Evolutionary conservation across 1,140 invertebrate genomes (phyloP), one percentile per base, ranked within the genome.

Genomic region (Rhynchophorus ferrugineus): DNA sequence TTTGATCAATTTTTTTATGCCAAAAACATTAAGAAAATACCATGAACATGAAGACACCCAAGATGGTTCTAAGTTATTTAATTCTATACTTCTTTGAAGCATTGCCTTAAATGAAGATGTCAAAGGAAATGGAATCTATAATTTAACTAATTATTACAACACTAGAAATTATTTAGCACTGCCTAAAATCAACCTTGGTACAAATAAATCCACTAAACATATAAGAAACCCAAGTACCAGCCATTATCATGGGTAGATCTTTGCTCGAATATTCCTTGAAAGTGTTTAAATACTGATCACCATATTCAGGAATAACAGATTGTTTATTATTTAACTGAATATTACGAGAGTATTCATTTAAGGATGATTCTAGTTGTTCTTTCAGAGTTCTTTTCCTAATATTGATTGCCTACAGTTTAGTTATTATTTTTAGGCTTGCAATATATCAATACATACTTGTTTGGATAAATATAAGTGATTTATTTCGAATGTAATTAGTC

Each of bases 171-270:
- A 42, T 13, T 17, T 8, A 42, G 19, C 6, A 42, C 3, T 19
- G 7, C 3, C 3, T 9, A 17, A 17, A 19, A 11, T 5, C 35
- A 29, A 98, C 95, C 77, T 95, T 96, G 11, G 92, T 86, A 89
- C 67, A 52, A 71, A 99, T 86, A 71, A 99, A 99, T 41, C 95
- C 95, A 50, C 94, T 97, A 71, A 99, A 98, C 74, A 96, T 97
- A 95, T 95, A 99, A 69, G 98, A 98, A 61, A 99, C 98, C 95
- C 95, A 98, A 16, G 88, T 95, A 64, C 95, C 95, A 62, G 98
- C 96, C 0, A 97, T 78, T 54, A 98, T 92, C 92, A 97, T 98
- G 1, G 95, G 95, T 49, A 95, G 71, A 9, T 98, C 91, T 77
- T 98, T 98, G 0, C 92, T 95, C 7, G 97, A 79, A 74, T 98